Percentiles rank a stretch among this genome's conserved stretches.
Evolutionary conservation across 1,140 invertebrate species (phyloP).

Genomic region (Drosophila quadrilineata): DNA sequence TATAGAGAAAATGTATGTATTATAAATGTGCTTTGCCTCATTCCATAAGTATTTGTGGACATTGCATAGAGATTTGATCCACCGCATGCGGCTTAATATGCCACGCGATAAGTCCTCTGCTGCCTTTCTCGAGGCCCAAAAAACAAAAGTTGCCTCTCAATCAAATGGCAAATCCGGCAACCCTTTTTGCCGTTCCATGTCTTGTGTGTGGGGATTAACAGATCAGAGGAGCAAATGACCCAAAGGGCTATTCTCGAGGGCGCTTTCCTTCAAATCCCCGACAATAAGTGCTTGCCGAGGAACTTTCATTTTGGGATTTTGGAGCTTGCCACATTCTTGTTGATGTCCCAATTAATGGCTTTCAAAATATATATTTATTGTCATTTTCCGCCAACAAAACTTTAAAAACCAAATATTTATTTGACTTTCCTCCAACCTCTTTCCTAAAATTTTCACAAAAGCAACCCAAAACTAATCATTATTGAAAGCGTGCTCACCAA

Average conservation of each 20-base stretch:
- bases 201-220: slow-evolving; percentile 30
- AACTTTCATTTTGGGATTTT: slow-evolving; percentile 30
- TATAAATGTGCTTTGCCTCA: too few relatives aligned
- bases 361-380: slow-evolving; percentile 58
- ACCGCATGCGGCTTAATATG: slow-evolving; percentile 59
- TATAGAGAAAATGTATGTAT: slow-evolving; percentile 19
- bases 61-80: slow-evolving; percentile 47
- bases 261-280: slow-evolving; percentile 16
- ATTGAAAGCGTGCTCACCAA: slow-evolving; percentile 64
- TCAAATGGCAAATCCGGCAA: slow-evolving; percentile 41
- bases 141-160: slow-evolving; percentile 52
- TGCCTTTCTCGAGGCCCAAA: slow-evolving; percentile 12
- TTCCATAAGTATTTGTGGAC: background rate
- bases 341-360: slow-evolving; percentile 40
- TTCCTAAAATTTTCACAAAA: background rate
- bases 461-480: slow-evolving; percentile 60
- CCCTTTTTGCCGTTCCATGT: slow-evolving; percentile 36
- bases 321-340: background rate
- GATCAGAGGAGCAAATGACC: slow-evolving; percentile 47
- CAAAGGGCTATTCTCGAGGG: slow-evolving; percentile 13
- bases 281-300: slow-evolving; percentile 15
- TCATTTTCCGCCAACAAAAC: slow-evolving; percentile 31
- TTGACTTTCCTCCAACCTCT: slow-evolving; percentile 20
- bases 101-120: slow-evolving; percentile 14
- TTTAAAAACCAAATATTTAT: slow-evolving; percentile 31